Evolutionary conservation across 1,140 invertebrate genomes (phyloP), one percentile per base, ranked within the genome.

Genomic region (Scaptomyza montana): DNA sequence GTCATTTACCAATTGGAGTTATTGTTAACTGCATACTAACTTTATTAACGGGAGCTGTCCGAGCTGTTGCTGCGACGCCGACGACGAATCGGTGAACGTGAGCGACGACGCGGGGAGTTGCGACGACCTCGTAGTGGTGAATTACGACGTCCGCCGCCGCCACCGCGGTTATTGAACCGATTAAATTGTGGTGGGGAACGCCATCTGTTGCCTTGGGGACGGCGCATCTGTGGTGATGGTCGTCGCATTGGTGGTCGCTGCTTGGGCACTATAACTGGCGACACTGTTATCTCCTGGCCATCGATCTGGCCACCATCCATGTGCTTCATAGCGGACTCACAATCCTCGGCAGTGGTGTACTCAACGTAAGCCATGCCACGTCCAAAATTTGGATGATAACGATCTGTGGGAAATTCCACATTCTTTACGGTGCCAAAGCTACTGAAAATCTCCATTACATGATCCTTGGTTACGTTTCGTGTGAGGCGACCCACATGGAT

Each of bases 291-390:
- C 93, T 99, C 98, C 92, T 98, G 97, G 13, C 98, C 98, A 93
- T 97, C 96, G 77, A 97, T 96, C 93, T 96, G 96, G 36, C 96
- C 98, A 92, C 98, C 98, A 93, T 99, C 98, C 98, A 99, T 99
- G 84, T 99, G 97, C 92, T 99, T 99, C 95, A 99, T 98, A 0
- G 98, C 98, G 93, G 98, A 98, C 92, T 99, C 98, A 36, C 98
- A 98, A 92, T 99, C 98, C 84, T 99, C 98, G 1, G 97, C 93
- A 65, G 95, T 98, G 75, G 95, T 96, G 93, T 97, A 99, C 86
- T 99, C 98, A 6, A 99, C 96, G 92, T 99, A 99, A 6, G 97
- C 98, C 93, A 97, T 98, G 12, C 98, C 98, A 28, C 96, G 94
- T 21, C 96, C 96, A 74, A 98, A 94, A 90, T 97, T 95, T 0